These are phyloP conservation scores for Brachionus paranguensis DNA, from an alignment of 1,140 invertebrate species.

Conservation along the genomic window DNA sequence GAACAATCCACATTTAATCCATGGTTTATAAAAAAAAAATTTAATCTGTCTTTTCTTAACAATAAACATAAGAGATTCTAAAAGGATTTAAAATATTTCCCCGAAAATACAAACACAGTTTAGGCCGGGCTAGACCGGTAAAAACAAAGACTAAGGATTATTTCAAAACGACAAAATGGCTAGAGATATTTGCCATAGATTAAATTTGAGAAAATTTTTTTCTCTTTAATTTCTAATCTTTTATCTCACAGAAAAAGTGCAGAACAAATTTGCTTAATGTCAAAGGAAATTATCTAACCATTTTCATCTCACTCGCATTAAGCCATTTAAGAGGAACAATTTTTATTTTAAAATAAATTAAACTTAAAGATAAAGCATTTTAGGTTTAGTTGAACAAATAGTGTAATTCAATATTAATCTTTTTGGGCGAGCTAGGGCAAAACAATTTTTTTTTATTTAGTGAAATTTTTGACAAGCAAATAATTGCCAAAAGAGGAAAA, in stretches of 20 bases:
- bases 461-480: constrained; percentile 36
- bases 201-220: not conserved
- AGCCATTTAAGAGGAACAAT: not conserved
- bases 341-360: not conserved
- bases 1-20: constrained; percentile 1
- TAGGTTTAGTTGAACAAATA: not conserved
- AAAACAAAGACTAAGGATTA: constrained; percentile 24
- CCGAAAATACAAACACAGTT: not conserved
- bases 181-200: constrained; percentile 17
- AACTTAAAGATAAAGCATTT: not conserved
- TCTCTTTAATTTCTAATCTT: not conserved
- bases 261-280: constrained; percentile 19
- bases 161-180: not conserved
- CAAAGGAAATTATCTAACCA: constrained; percentile 22
- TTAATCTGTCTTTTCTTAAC: not conserved
- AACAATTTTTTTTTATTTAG: not conserved
- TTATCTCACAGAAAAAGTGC: not conserved
- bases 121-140: not conserved
- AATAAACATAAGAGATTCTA: not conserved
- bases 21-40: not conserved
- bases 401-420: constrained; percentile 39
- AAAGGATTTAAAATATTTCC: constrained; percentile 25
- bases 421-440: not conserved
- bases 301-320: not conserved
- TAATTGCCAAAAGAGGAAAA: not conserved